A percentile compares a stretch with the other conserved stretches of the same genome.
These are phyloP conservation scores for Scaptomyza flava DNA, from an alignment of 2,888 invertebrate species.

Conservation along the genomic window DNA sequence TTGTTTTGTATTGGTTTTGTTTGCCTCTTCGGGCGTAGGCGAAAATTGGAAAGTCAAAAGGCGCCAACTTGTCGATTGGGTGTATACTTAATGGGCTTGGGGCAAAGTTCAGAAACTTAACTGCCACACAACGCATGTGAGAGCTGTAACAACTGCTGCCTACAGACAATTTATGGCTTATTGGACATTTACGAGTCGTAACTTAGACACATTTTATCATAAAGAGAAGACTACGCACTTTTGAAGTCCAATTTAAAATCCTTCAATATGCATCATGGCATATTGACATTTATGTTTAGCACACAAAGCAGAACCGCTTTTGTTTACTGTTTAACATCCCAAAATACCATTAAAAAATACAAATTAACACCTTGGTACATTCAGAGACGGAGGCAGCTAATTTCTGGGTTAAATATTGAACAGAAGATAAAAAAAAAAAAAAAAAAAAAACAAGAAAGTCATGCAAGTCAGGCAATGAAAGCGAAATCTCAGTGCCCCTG, in stretches of 20 bases:
- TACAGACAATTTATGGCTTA: constrained; percentile 45
- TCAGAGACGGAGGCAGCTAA: constrained; percentile 60
- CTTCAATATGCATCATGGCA: constrained; percentile 51
- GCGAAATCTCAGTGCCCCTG: constrained; percentile 65
- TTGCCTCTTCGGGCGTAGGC: constrained; percentile 53
- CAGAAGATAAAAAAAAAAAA: constrained; percentile 9
- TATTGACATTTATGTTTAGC: constrained; percentile 75
- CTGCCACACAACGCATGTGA: constrained; percentile 6
- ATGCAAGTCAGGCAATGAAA: constrained; percentile 70
- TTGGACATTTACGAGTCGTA: constrained; percentile 58
- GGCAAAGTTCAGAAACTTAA: constrained; percentile 37
- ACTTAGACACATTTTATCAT: constrained; percentile 53
- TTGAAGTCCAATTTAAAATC: constrained; percentile 32
- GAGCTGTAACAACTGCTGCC: constrained; percentile 19
- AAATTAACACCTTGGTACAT: constrained; percentile 73
- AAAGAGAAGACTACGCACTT: constrained; percentile 34
- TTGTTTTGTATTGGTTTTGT: constrained; percentile 5
- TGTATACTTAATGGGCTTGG: constrained; percentile 2
- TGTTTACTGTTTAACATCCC: constrained; percentile 8
- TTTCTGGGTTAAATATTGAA: constrained; percentile 77
- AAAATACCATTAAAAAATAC: constrained; percentile 40
- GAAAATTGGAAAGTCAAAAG: constrained; percentile 72
- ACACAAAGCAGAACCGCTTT: constrained; percentile 9
- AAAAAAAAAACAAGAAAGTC: constrained; percentile 53
- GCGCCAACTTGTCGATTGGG: constrained; percentile 51